Conservation (phyloP, 2,113 vertebrate species). For the Antigone vipio region DNA sequence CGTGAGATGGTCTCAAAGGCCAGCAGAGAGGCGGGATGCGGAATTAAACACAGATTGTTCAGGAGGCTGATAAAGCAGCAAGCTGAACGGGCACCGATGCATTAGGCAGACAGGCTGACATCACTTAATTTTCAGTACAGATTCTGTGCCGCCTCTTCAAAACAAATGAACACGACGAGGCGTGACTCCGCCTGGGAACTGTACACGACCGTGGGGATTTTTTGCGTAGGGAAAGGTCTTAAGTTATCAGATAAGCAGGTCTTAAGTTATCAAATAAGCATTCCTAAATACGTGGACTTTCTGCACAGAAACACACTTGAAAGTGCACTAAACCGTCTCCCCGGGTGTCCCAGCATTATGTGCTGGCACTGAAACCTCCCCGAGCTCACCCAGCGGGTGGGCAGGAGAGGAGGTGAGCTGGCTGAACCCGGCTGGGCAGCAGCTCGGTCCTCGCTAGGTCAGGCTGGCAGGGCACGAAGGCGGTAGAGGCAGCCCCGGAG, state of each 20-base stretch:
- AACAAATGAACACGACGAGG: background rate
- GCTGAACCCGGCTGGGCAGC: background rate
- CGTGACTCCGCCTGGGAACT: background rate
- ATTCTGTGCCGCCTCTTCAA: background rate
- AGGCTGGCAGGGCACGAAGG: rapidly evolving
- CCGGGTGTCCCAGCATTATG: background rate
- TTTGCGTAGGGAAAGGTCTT: background rate
- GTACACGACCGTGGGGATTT: rapidly evolving
- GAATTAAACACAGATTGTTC: background rate
- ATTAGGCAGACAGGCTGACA: background rate
- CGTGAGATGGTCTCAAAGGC: background rate
- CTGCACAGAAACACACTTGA: background rate
- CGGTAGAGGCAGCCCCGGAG: background rate
- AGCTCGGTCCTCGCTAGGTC: background rate
- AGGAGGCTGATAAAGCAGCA: background rate
- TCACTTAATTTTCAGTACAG: background rate
- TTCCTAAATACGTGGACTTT: background rate
- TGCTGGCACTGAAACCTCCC: background rate
- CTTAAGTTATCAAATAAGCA: background rate
- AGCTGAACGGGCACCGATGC: background rate
- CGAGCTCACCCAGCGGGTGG: background rate
- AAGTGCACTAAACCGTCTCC: background rate
- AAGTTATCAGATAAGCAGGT: background rate
- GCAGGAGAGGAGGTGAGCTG: background rate
- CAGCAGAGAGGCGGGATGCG: background rate